Conservation (phyloP, 2,113 vertebrate genomes). For the Entomyzon cyanotis region DNA sequence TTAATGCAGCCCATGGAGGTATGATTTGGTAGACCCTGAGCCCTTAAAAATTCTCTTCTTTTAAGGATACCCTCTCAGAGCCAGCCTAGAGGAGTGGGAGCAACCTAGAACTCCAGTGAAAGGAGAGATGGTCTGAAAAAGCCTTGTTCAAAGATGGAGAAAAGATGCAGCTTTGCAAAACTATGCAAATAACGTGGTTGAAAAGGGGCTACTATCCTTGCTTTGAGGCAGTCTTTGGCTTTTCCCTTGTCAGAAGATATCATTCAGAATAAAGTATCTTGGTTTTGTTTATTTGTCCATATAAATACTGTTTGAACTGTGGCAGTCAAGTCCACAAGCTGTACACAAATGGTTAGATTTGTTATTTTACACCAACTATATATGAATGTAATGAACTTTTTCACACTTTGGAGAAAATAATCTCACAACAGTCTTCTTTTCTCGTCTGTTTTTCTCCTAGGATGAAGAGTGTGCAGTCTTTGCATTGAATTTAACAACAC, state of each 20-base stretch:
- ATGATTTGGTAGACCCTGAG: neutral
- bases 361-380: neutral
- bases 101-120: neutral
- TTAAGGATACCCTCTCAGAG: neutral
- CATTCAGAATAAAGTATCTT: neutral
- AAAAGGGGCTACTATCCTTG: neutral
- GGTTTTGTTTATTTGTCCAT: neutral
- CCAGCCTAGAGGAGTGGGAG: neutral
- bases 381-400: neutral
- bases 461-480: constrained; percentile 31
- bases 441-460: constrained; percentile 31
- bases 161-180: neutral
- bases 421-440: neutral
- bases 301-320: neutral
- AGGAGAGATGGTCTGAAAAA: neutral
- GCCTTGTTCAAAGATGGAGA: neutral
- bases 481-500: neutral
- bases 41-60: neutral
- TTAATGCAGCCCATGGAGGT: neutral
- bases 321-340: neutral
- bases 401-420: neutral
- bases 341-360: neutral
- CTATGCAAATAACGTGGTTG: neutral
- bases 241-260: neutral
- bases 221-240: neutral